Percentiles rank a stretch among this genome's conserved stretches.
These are phyloP conservation scores for Papilio polytes DNA, from an alignment of 1,140 invertebrate genomes.

Conservation along the genomic window DNA sequence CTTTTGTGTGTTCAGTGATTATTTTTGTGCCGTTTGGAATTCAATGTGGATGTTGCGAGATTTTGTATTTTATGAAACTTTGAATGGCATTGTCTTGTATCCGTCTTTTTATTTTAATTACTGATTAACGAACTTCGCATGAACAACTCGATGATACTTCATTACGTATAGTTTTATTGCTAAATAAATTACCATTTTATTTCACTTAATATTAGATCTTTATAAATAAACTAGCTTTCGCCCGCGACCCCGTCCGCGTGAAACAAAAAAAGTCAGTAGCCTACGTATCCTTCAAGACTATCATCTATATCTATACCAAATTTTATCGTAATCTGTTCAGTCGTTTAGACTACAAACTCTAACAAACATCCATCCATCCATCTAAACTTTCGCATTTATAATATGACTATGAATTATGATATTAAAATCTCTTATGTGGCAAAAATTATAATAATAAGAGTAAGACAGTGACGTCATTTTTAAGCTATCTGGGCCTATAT, in stretches of 20 bases:
- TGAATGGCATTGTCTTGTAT: not conserved
- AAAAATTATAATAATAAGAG: not conserved
- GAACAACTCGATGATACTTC: not conserved
- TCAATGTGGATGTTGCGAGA: not conserved
- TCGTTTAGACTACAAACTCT: no score
- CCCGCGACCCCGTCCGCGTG: no score
- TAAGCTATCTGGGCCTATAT: no score
- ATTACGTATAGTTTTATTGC: not conserved
- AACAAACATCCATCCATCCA: no score
- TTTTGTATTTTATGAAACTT: not conserved
- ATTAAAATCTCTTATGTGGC: no score
- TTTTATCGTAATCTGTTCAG: no score
- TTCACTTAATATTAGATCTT: not conserved
- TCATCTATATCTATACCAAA: no score
- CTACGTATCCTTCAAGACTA: no score
- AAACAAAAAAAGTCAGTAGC: no score
- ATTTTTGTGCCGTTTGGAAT: constrained; percentile 3
- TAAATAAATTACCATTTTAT: not conserved
- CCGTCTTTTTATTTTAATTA: not conserved
- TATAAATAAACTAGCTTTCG: no score
- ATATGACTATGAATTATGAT: no score
- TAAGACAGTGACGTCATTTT: not conserved
- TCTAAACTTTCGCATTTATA: no score
- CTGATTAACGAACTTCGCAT: not conserved
- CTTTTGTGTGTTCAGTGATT: constrained; percentile 5